Evolutionary conservation across 2,113 vertebrate genomes (phyloP), one percentile per base, ranked within the genome.

Genomic region (Urocolius indicus): DNA sequence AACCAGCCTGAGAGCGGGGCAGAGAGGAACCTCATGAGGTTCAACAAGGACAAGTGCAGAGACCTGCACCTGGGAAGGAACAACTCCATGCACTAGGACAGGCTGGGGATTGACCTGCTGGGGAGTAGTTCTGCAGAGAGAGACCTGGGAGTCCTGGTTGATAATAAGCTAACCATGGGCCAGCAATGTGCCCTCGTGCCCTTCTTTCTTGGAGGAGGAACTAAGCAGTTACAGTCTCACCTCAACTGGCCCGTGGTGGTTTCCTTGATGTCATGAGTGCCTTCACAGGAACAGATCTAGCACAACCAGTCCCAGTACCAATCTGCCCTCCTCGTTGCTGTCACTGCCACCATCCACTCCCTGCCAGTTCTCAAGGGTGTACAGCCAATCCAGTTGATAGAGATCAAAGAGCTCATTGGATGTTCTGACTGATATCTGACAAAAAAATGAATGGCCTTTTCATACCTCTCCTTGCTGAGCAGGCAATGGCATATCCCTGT

Each of bases 281-380:
- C 32, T 21, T 26, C 34, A 43, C 10, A 46, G 41, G 24, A 54
- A 24, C 27, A 55, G 34, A 30, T 3, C 20, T 13, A 48, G 16
- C 0, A 1, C 36, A 57, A 14, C 5, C 18, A n/a, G 34, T 26
- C 43, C 77, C 3, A 0, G 30, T 17, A 41, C 16, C 0, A 1
- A 22, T 11, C 15, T 72, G 63, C 17, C 24, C 27, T 13, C 36
- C 30, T 30, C n/a, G 17, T 52, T 45, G 30, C n/a, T 9, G 38
- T 17, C 58, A 66, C n/a, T 46, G 13, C 16, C 30, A 34, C 1
- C 45, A 36, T 29, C 30, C 41, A 29, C 30, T 59, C 27, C 19
- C 11, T 13, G 24, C 8, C 15, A 22, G 18, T 4, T 55, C 52
- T 26, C 24, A 45, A 20, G 18, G 21, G 11, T 4, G 5, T 46